Conservation (phyloP, 2,888 invertebrate species). For the Diarsia brunnea region DNA sequence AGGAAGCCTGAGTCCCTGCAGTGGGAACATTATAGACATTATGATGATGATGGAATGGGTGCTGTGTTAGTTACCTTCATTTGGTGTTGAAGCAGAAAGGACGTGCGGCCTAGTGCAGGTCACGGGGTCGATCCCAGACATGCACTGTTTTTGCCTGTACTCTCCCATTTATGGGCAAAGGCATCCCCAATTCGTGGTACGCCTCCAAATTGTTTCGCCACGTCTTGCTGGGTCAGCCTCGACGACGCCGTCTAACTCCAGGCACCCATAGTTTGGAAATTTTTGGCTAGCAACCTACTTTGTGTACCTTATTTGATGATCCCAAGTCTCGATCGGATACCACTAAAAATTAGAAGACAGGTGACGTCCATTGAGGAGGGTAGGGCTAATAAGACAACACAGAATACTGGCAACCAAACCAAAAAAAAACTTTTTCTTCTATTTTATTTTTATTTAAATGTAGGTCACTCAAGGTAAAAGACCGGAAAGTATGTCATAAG, state of each 20-base stretch:
- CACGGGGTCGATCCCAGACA: neutral
- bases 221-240: neutral
- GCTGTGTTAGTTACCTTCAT: neutral
- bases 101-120: neutral
- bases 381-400: neutral
- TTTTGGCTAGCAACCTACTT: neutral
- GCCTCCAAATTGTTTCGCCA: neutral
- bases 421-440: neutral
- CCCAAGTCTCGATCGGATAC: no score
- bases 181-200: neutral
- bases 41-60: neutral
- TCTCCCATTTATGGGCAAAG: neutral
- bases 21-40: no score
- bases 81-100: neutral
- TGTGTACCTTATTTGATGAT: no score
- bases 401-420: neutral
- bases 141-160: neutral
- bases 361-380: neutral
- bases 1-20: no score
- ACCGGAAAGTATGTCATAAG: slow-evolving; percentile 53
- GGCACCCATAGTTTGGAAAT: neutral
- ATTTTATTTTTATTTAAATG: neutral
- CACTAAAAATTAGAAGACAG: neutral
- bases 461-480: slow-evolving; percentile 50
- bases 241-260: neutral